phyloP scores from a whole-genome alignment of 2,797 vertebrate genomes.

The Gouania willdenowi region DNA sequence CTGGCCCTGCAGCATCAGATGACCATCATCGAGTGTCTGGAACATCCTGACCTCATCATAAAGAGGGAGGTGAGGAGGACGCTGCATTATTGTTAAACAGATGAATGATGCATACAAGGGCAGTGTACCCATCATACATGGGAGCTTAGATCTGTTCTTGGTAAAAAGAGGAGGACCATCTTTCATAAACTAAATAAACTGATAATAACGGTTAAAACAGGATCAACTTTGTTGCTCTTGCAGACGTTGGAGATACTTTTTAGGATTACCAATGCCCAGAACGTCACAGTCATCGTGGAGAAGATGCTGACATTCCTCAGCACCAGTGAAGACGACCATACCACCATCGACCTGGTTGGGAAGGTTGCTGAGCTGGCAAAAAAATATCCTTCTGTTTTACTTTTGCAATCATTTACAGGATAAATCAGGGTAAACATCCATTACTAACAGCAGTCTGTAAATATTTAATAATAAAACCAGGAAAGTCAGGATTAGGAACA shows the following conservation, averaged over 20 bases:
- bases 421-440: too few relatives aligned
- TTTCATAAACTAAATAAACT: too few relatives aligned
- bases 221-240: constrained; percentile 8
- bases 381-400: constrained; percentile 88
- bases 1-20: constrained; percentile 96
- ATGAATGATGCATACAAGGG: too few relatives aligned
- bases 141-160: too few relatives aligned
- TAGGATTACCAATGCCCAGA: constrained; percentile 93
- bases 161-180: too few relatives aligned
- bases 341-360: constrained; percentile 83
- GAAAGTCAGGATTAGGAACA: too few relatives aligned
- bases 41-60: constrained; percentile 92
- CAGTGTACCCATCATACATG: too few relatives aligned
- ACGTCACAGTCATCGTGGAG: constrained; percentile 89
- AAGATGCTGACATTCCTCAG: constrained; percentile 94
- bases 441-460: too few relatives aligned
- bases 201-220: too few relatives aligned
- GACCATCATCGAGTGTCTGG: constrained; percentile 97
- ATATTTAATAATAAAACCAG: too few relatives aligned
- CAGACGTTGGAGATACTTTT: constrained; percentile 95
- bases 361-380: constrained; percentile 95
- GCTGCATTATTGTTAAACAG: too few relatives aligned
- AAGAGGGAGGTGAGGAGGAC: constrained; percentile 86
- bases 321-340: constrained; percentile 84
- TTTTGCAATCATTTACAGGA: neutral